Evolutionary conservation across 2,113 vertebrate genomes (phyloP), one percentile per base, ranked within the genome.

Genomic region (Oncorhynchus masou): DNA sequence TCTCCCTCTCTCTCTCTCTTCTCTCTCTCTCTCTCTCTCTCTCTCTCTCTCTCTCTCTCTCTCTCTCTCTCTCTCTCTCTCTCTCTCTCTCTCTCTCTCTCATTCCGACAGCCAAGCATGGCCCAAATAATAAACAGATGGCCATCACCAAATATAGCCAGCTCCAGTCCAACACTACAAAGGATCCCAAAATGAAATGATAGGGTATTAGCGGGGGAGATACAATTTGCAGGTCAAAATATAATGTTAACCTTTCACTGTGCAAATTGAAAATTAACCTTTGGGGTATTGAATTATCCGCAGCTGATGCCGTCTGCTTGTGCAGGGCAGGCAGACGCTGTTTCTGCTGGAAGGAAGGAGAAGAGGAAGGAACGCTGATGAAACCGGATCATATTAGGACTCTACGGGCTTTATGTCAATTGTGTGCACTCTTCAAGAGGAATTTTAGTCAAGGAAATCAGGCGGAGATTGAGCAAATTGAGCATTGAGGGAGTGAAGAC

Each of bases 211-310:
- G 90, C 80, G 67, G 34, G 90, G 90, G 92, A 92, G 92, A 94
- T 92, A 88, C 93, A 93, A 94, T 96, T 95, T 96, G 85, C 90
- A 91, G 95, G 94, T 95, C 95, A 94, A 89, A 90, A 90, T 86
- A 86, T 95, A 94, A 95, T 92, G 86, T 90, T 91, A 92, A 92
- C 92, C 94, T 93, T 94, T 93, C 90, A 93, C 88, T 89, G 88
- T 88, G 86, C 87, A 95, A 95, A 95, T 91, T 94, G 93, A 93
- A 96, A 95, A 94, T 94, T 90, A 96, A 93, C 93, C 93, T 95
- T 92, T 89, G 82, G 86, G 82, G 84, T 88, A 88, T 87, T 88
- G 90, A 90, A 92, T 94, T 76, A 60, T 93, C 93, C 88, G 83
- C 87, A 93, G 86, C 83, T 92, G 90, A 90, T 80, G 70, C 72